Evolutionary conservation across 2,113 vertebrate species (phyloP), one percentile per base, ranked within the genome.

Genomic region (Gobio gobio): DNA sequence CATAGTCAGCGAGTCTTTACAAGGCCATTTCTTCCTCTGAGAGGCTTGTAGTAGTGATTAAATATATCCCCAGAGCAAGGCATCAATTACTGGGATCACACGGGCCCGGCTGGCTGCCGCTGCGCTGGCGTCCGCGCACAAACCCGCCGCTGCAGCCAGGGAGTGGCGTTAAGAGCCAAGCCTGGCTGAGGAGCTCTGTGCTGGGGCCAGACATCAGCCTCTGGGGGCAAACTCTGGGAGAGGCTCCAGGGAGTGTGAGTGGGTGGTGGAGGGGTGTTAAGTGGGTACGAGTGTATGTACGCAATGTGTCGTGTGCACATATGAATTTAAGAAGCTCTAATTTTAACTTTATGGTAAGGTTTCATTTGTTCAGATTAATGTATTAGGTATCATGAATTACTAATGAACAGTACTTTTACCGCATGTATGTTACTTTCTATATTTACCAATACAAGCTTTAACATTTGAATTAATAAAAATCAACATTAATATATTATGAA

Each of bases 41-140:
- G 92, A 90, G 92, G 89, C 91, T 93, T 93, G 92, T 93, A 94
- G 93, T 93, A 90, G 91, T 93, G 93, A 95, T 95, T 94, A 94
- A 94, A 94, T 92, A 92, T 93, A 94, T 95, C 92, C 93, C 92
- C 88, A 91, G 90, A 92, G 91, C 89, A 94, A 94, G 91, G 92
- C 92, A 91, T 94, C 92, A 94, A 94, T 95, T 94, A 94, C 92
- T 90, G 93, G 90, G 87, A 86, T 86, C 86, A 84, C 70, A 86
- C 68, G 77, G 78, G 51, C 77, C 68, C 72, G 72, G 79, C 90
- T 91, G 92, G 92, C 91, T 92, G 70, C 70, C n/a, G 91, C 90
- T 89, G 90, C 90, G 76, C 88, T 94, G 90, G 92, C 90, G 90
- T 84, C 78, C 54, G 51, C 85, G 78, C 84, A 91, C 90, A 87